phyloP scores from a whole-genome alignment of 2,113 vertebrate genomes.

The Nannobrachium achirus region DNA sequence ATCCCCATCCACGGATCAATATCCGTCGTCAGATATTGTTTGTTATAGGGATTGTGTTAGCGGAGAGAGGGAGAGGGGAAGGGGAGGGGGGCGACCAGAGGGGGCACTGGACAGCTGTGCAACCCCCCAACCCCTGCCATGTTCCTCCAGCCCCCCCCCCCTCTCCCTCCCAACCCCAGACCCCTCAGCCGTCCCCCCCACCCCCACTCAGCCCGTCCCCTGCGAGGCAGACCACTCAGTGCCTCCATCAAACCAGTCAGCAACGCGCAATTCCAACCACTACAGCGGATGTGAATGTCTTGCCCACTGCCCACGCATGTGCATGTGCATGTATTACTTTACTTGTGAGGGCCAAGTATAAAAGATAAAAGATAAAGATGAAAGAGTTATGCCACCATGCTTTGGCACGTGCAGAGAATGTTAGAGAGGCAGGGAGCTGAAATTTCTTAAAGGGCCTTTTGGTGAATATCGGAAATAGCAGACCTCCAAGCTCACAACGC shows the following conservation, averaged over 20 bases:
- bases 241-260: slow-evolving; percentile 60
- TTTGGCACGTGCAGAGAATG: too few relatives aligned
- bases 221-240: slow-evolving; percentile 54
- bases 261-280: slow-evolving; percentile 20
- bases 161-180: not conserved
- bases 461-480: too few relatives aligned
- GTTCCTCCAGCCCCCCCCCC: slow-evolving; percentile 31
- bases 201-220: too few relatives aligned
- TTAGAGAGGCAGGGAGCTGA: too few relatives aligned
- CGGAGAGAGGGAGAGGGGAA: slow-evolving; percentile 5
- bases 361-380: too few relatives aligned
- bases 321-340: not conserved
- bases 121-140: slow-evolving; percentile 30
- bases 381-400: too few relatives aligned
- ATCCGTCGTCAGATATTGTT: slow-evolving; percentile 63
- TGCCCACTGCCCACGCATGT: not conserved
- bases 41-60: slow-evolving; percentile 41
- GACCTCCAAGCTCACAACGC: too few relatives aligned
- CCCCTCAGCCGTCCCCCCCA: too few relatives aligned
- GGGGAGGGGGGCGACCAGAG: not conserved
- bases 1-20: slow-evolving; percentile 51
- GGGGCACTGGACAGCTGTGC: slow-evolving; percentile 14
- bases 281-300: not conserved
- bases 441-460: too few relatives aligned
- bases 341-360: too few relatives aligned